Percentiles rank a stretch among this genome's conserved stretches.
phyloP scores from a whole-genome alignment of 2,113 vertebrate species.

The Nannobrachium achirus region DNA sequence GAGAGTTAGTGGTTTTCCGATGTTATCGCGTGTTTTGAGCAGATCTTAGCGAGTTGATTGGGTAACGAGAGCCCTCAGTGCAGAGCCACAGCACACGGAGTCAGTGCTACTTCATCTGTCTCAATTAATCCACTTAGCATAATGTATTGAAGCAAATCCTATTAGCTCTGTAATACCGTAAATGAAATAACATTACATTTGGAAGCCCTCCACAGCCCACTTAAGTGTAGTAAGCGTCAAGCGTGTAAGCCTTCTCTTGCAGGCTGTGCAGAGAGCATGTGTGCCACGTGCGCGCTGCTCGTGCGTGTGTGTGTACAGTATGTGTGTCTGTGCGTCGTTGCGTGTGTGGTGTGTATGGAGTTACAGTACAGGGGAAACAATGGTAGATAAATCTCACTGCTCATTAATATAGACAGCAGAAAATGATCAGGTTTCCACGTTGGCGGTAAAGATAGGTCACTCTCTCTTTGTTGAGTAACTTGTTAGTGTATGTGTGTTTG shows the following conservation, averaged over 20 bases:
- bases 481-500: constrained; percentile 3
- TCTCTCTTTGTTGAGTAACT: constrained; percentile 31
- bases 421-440: constrained; percentile 50
- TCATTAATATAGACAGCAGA: constrained; percentile 36
- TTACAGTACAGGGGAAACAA: constrained; percentile 44
- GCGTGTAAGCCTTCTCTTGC: constrained; percentile 21
- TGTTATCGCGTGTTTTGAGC: background rate
- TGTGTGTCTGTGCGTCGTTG: background rate
- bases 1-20: background rate
- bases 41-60: too few relatives aligned
- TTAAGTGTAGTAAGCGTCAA: too few relatives aligned
- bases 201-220: background rate
- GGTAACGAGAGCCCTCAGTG: too few relatives aligned
- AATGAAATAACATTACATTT: constrained; percentile 8
- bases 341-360: constrained; percentile 21
- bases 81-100: too few relatives aligned
- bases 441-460: constrained; percentile 1
- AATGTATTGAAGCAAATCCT: constrained; percentile 14
- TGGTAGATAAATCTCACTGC: constrained; percentile 51
- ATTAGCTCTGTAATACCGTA: background rate
- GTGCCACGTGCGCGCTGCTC: too few relatives aligned
- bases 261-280: background rate
- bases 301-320: background rate
- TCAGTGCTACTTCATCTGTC: background rate
- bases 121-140: background rate